A percentile compares a stretch with the other conserved stretches of the same genome.
phyloP scores from a whole-genome alignment of 2,888 invertebrate species.

The Phania funesta region DNA sequence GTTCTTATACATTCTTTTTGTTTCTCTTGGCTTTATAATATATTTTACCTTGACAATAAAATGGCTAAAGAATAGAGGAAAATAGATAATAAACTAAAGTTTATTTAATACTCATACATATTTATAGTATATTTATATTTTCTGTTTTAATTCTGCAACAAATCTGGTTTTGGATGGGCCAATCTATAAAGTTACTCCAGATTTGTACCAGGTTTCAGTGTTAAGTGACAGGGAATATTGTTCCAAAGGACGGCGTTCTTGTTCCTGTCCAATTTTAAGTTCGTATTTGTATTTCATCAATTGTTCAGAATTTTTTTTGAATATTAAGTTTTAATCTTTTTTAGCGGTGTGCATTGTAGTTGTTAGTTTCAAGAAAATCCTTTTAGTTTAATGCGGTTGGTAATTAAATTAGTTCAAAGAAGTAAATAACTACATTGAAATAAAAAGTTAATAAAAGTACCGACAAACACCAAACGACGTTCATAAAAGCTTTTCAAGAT shows the following conservation, averaged over 20 bases:
- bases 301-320: constrained; percentile 79
- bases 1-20: not conserved
- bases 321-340: constrained; percentile 68
- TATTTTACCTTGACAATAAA: constrained; percentile 65
- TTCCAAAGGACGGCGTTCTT: constrained; percentile 76
- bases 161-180: not conserved
- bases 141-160: not conserved
- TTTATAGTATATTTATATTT: not conserved
- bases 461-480: not conserved
- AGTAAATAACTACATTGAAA: not conserved
- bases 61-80: not conserved
- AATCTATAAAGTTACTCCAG: no score
- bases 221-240: constrained; percentile 76
- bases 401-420: constrained; percentile 11
- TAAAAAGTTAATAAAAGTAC: not conserved
- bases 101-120: not conserved
- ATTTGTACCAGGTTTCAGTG: constrained; percentile 78
- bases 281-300: constrained; percentile 69
- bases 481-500: not conserved
- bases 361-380: constrained; percentile 2
- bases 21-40: constrained; percentile 31
- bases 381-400: constrained; percentile 18
- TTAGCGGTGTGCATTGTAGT: not conserved
- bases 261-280: constrained; percentile 72
- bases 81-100: not conserved